Evolutionary conservation across 2,888 invertebrate species (phyloP).

Genomic region (Drosophila siamana): DNA sequence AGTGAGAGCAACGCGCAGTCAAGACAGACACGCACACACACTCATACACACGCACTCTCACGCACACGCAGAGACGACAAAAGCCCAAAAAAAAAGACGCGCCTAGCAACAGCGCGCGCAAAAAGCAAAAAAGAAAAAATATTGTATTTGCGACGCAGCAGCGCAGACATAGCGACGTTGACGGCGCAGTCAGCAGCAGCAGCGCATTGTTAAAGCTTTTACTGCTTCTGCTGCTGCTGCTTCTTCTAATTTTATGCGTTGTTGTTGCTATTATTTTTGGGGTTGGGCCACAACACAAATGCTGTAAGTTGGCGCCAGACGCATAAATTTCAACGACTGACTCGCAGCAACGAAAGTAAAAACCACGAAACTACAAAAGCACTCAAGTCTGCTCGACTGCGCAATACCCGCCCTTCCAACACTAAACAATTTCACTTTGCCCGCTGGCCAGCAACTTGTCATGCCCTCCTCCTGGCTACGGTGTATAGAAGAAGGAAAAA

Average conservation of each 20-base stretch:
- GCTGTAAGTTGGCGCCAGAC: conserved; percentile 45
- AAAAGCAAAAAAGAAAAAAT: conserved; percentile 18
- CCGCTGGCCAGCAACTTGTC: not conserved
- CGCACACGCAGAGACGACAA: not conserved
- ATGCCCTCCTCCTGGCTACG: not conserved
- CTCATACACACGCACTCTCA: conserved; percentile 17
- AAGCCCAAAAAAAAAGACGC: conserved; percentile 36
- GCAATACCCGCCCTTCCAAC: not conserved
- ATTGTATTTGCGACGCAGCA: conserved; percentile 3
- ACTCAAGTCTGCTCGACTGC: not conserved
- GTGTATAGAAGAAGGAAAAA: conserved; percentile 1
- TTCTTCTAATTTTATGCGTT: not conserved
- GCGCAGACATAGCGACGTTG: conserved; percentile 1
- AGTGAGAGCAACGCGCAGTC: conserved; percentile 2
- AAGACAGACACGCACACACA: conserved; percentile 35
- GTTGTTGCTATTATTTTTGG: conserved; percentile 6
- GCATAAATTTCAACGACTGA: conserved; percentile 41
- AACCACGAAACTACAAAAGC: conserved; percentile 4
- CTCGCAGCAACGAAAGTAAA: conserved; percentile 52
- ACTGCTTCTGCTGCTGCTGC: conserved; percentile 9
- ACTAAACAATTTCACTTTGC: no score
- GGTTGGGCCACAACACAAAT: conserved; percentile 21
- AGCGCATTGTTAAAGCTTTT: conserved; percentile 45
- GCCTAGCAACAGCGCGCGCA: conserved; percentile 63
- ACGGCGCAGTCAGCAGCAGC: conserved; percentile 20